phyloP scores from a whole-genome alignment of 2,797 vertebrate species.

The Danio choprae region DNA sequence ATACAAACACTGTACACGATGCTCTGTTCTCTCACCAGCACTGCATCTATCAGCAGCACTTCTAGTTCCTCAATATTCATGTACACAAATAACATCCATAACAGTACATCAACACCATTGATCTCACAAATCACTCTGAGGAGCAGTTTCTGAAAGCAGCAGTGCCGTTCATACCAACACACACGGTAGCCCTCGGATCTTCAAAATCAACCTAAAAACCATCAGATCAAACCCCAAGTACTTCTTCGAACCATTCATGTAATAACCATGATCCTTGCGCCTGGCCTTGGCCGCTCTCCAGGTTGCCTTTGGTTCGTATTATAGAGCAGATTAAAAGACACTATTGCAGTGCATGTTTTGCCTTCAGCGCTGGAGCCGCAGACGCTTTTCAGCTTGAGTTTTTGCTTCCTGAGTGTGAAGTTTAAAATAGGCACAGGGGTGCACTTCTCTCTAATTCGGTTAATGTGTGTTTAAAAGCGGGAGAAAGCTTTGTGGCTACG shows the following conservation, averaged over 20 bases:
- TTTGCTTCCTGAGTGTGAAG: constrained; percentile 45
- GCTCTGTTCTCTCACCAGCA: neutral
- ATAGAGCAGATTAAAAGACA: constrained; percentile 23
- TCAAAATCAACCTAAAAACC: constrained; percentile 5
- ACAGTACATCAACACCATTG: constrained; percentile 29
- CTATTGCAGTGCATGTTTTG: constrained; percentile 24
- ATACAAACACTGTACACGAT: neutral
- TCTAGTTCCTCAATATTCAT: constrained; percentile 16
- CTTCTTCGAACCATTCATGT: constrained; percentile 8
- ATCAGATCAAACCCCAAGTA: constrained; percentile 9
- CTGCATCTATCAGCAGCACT: constrained; percentile 14
- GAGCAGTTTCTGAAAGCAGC: neutral
- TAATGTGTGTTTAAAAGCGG: constrained; percentile 54
- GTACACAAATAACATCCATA: constrained; percentile 30
- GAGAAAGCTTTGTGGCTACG: constrained; percentile 32
- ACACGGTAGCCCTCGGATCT: constrained; percentile 3
- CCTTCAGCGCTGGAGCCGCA: constrained; percentile 18
- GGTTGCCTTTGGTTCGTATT: constrained; percentile 10
- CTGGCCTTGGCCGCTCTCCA: constrained; percentile 7
- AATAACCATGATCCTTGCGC: constrained; percentile 25
- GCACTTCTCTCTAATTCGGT: constrained; percentile 44
- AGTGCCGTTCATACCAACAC: neutral
- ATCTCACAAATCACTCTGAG: constrained; percentile 21
- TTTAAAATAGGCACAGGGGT: constrained; percentile 49
- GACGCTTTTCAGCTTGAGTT: constrained; percentile 40